Evolutionary conservation across 2,888 invertebrate genomes (phyloP).

Genomic region (Bimastos eiseni): DNA sequence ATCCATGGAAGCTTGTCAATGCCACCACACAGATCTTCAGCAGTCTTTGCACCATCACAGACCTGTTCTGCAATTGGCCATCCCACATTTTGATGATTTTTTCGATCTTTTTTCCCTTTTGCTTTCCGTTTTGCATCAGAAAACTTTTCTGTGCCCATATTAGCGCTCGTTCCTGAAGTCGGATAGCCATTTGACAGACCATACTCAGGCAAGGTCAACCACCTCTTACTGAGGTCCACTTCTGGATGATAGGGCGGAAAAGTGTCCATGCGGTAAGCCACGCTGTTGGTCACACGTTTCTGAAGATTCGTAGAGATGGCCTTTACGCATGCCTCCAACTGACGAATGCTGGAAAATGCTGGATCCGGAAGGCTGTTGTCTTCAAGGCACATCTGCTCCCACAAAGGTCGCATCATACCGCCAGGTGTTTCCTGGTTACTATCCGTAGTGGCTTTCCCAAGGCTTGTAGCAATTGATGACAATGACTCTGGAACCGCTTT

Average conservation of each 20-base stretch:
- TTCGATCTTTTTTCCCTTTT: not conserved
- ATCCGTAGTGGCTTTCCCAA: not conserved
- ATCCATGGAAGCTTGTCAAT: not conserved
- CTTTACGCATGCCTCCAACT: conserved; percentile 15
- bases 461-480: not conserved
- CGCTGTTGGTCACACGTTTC: conserved; percentile 10
- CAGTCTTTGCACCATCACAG: not conserved
- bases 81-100: not conserved
- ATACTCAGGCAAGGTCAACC: not conserved
- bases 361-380: conserved; percentile 7
- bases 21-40: not conserved
- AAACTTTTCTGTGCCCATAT: not conserved
- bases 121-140: not conserved
- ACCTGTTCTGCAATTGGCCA: not conserved
- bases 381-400: conserved; percentile 7
- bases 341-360: conserved; percentile 13
- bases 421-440: not conserved
- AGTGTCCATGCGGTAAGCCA: not conserved
- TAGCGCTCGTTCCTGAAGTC: not conserved
- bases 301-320: conserved; percentile 14
- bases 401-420: not conserved
- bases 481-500: not conserved
- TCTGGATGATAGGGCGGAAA: not conserved
- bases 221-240: not conserved
- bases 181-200: not conserved